Evolutionary conservation across 1,140 invertebrate species (phyloP), one percentile per base, ranked within the genome.

Genomic region (Vollenhovia emeryi): DNA sequence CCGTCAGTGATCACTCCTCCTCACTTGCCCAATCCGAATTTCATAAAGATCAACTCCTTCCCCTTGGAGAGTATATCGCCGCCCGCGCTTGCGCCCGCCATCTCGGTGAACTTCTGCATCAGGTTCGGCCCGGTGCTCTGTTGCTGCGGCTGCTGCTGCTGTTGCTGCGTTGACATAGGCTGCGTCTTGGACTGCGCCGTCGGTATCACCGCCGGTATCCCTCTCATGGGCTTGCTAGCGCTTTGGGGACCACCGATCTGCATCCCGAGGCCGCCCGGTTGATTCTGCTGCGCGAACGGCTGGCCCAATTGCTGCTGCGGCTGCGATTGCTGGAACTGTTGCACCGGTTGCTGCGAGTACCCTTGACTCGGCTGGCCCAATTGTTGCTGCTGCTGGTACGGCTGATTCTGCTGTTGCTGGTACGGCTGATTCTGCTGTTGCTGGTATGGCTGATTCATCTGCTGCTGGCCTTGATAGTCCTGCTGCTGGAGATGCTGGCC

Each of bases 21-120:
- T 95, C 94, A 95, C 94, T 95, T 95, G 90, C 97, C 97, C 86
- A 98, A 95, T 69, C 98, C 98, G 92, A 98, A 98, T 95, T 98
- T 98, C 96, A 98, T 98, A 94, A 98, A 98, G 92, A 98, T 98
- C 50, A 98, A 96, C 95, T 98, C 98, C 95, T 98, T 98, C 87
- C 98, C 98, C 95, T 98, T 98, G 88, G 98, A 98, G 50, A 98
- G 95, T 80, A 98, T 97, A 91, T 98, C 97, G 71, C 97, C 97
- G 66, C 97, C 97, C 84, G 97, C 97, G 55, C 97, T 97, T 27
- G 97, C 97, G 18, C 94, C 94, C 0, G 96, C 95, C 94, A 98
- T 97, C 92, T 98, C 97, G 76, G 96, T 96, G 89, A 98, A 96
- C 91, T 97, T 98, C 92, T 97, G 97, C 97, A 97, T 97, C 62